Evolutionary conservation across 2,797 vertebrate genomes (phyloP).

Genomic region (Lateolabrax maculatus): DNA sequence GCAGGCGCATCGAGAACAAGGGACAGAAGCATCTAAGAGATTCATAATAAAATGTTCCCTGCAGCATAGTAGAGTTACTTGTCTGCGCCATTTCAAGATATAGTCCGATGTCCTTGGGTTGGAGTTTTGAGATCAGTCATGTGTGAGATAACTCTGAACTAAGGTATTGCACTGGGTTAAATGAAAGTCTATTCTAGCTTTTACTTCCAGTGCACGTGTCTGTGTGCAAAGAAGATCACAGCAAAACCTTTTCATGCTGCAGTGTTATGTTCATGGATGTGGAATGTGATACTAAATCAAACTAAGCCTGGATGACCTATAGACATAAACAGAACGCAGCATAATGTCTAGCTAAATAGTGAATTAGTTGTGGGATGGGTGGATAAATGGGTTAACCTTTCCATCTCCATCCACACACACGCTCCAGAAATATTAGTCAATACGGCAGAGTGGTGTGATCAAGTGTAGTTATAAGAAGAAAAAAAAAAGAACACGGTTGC

Average conservation of each 20-base stretch:
- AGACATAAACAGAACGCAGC: slow-evolving; percentile 21
- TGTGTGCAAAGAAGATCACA: slow-evolving; percentile 14
- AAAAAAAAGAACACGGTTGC: slow-evolving; percentile 5
- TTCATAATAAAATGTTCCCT: slow-evolving; percentile 61
- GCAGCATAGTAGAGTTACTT: slow-evolving; percentile 47
- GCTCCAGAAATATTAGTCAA: slow-evolving; percentile 37
- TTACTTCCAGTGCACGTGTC: not conserved
- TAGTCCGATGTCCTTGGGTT: slow-evolving; percentile 49
- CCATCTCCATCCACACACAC: not conserved
- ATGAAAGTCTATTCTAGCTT: slow-evolving; percentile 35
- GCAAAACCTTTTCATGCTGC: slow-evolving; percentile 13
- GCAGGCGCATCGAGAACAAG: slow-evolving; percentile 74
- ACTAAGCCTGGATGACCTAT: slow-evolving; percentile 10
- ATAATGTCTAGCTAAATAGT: not conserved
- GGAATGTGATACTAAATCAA: slow-evolving; percentile 38
- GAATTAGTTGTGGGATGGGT: slow-evolving; percentile 24
- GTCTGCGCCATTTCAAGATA: slow-evolving; percentile 42
- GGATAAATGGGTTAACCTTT: slow-evolving; percentile 43
- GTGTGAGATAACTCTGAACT: slow-evolving; percentile 62
- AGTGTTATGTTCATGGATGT: slow-evolving; percentile 25
- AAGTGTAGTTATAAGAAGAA: not conserved
- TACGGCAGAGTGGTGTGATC: slow-evolving; percentile 13
- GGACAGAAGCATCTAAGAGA: slow-evolving; percentile 55
- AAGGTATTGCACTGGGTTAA: slow-evolving; percentile 50
- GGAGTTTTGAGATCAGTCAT: slow-evolving; percentile 48